Base-by-base conservation (phyloP, 2,888 invertebrate genomes). In the Venusia cambrica region DNA sequence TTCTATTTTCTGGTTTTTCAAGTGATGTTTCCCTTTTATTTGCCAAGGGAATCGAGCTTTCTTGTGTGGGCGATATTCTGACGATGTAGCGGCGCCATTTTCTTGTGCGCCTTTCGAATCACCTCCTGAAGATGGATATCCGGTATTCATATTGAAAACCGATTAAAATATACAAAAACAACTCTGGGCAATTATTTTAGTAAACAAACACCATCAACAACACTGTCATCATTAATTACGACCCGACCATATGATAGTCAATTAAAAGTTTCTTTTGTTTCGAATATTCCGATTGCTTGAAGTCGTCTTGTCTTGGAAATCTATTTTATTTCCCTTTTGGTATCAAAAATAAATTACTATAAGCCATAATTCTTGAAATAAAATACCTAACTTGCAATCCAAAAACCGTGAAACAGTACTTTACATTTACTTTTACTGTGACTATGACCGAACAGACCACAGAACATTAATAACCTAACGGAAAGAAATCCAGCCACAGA, bases 41-140 rank as follows among this genome's bases (percentile, higher is more conserved):
- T 91, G 90, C 91, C 91, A 91, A 33, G 90, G 87, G 73, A 89
- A 91, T 55, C 89, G 83, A 38, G 91, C 91, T 73, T 91, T 91
- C 69, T 91, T 91, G 51, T 90, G 80, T 60, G 91, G 91, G 73
- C 90, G 88, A 57, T 89, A 74, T 49, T 87, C 87, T 61, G 68
- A 63, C 33, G 71, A 63, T n/a, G n/a, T n/a, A 47, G 67, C 79
- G 81, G 83, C 79, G 87, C 88, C 81, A 81, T 84, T 80, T 73
- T 87, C 85, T 73, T 75, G 80, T 64, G 75, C 76, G 69, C 79
- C 87, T 55, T 79, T 73, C 41, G 89, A 87, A 41, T 87, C 76
- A 54, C 87, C 84, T 38, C 81, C 89, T 45, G 57, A 42, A 36
- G 69, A 65, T 61, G n/a, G n/a, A n/a, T 70, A 71, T 45, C 74